A percentile compares a stretch with the other conserved stretches of the same genome.
Evolutionary conservation across 2,113 vertebrate genomes (phyloP).

Genomic region (Chaetodon auriga): DNA sequence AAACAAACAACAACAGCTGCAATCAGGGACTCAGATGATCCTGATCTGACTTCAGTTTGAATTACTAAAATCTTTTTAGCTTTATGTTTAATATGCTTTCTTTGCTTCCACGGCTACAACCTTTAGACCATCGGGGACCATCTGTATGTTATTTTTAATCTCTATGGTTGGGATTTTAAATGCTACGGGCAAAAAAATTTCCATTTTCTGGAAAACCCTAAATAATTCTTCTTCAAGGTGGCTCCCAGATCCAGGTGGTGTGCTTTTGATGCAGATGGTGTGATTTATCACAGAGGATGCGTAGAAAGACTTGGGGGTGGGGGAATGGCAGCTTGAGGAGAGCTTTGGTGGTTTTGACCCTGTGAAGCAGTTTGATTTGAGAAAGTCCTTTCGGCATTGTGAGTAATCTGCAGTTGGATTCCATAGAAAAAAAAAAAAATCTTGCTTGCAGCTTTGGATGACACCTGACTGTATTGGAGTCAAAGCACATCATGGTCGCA

Average conservation of each 20-base stretch:
- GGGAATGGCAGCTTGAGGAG: neutral
- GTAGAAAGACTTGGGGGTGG: neutral
- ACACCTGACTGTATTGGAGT: neutral
- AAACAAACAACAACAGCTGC: constrained; percentile 46
- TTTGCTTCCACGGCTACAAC: neutral
- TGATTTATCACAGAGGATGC: constrained; percentile 24
- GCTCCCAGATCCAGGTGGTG: constrained; percentile 2
- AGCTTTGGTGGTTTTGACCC: constrained; percentile 13
- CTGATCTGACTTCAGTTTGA: constrained; percentile 22
- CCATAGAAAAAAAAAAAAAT: neutral
- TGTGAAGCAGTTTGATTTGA: constrained; percentile 11
- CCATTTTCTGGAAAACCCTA: neutral
- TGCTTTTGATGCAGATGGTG: constrained; percentile 13
- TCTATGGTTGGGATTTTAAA: neutral
- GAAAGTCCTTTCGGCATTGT: neutral
- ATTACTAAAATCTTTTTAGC: constrained; percentile 6
- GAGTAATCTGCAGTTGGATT: neutral
- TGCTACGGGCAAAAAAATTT: neutral
- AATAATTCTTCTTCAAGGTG: constrained; percentile 2
- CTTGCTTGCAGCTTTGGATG: neutral
- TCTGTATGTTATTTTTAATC: neutral
- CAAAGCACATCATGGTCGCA: neutral
- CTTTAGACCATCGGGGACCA: neutral
- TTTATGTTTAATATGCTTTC: neutral
- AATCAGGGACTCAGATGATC: constrained; percentile 35